Percentiles rank a stretch among this genome's conserved stretches.
These are phyloP conservation scores for Sebastes nivosus DNA, from an alignment of 2,797 vertebrate genomes.

Conservation along the genomic window DNA sequence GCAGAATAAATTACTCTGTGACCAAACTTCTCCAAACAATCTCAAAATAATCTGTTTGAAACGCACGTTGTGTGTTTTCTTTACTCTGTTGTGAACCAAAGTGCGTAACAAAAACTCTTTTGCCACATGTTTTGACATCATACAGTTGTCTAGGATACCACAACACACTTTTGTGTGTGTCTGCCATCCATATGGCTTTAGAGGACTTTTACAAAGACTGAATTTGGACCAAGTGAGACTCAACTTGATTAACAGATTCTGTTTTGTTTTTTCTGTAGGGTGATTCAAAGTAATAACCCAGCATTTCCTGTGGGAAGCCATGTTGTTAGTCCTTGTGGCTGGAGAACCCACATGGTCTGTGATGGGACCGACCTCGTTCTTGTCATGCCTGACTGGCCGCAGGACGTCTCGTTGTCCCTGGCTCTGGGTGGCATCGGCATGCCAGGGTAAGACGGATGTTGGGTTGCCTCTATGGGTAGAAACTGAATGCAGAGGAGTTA, in stretches of 20 bases:
- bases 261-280: conserved; percentile 68
- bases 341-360: conserved; percentile 88
- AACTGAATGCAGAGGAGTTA: neutral
- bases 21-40: neutral
- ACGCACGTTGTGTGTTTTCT: neutral
- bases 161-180: neutral
- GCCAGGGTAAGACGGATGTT: conserved; percentile 86
- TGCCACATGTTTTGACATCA: neutral
- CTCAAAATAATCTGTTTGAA: neutral
- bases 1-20: neutral
- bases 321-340: conserved; percentile 80
- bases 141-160: neutral
- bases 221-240: neutral
- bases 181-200: neutral
- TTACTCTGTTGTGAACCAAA: neutral
- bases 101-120: neutral
- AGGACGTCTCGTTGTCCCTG: conserved; percentile 85
- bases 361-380: conserved; percentile 76
- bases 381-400: conserved; percentile 84
- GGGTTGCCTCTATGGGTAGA: fast-evolving
- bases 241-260: neutral
- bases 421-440: conserved; percentile 90
- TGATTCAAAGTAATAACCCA: conserved; percentile 89
- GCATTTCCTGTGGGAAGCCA: conserved; percentile 81
- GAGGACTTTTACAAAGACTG: neutral